Evolutionary conservation across 1,140 invertebrate genomes (phyloP), one percentile per base, ranked within the genome.

Genomic region (Sarcophaga bullata): DNA sequence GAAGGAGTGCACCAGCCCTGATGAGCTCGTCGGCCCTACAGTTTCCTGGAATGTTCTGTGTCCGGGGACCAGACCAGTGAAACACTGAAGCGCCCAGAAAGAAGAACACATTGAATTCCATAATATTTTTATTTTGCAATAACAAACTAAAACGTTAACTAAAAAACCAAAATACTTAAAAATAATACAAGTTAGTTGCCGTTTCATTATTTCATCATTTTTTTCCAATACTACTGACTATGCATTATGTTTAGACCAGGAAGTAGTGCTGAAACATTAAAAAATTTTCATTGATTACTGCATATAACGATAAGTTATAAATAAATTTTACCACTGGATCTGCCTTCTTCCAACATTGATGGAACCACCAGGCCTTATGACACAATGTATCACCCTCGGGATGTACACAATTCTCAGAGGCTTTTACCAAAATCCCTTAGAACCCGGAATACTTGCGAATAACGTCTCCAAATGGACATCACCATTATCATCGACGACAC

Each of bases 331-430:
- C 83, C 15, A 85, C 85, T 8, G 89, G 89, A 86, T 90, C 89
- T 7, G 87, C 85, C 68, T 86, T 87, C 62, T 89, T 90, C 88
- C 88, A 90, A 81, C 88, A 90, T 54, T 88, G 85, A 83, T 90
- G 87, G 52, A 90, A 84, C 87, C 87, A 89, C 86, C 87, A 90
- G 17, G 87, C 86, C 76, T 87, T 85, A 68, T 90, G 87, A 48
- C 87, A 87, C 17, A 89, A 68, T 10, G 86, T 90, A 49, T 87
- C 85, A 47, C 88, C 88, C 73, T 90, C 84, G 0, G 86, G 84
- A 81, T 87, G 84, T 25, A 86, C 84, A 49, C 88, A 90, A 1
- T 83, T 83, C 47, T 88, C 86, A 11, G 86, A 85, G 84, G 88
- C 87, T 8, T 85, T 84, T 17, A 86, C 84, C 13, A 87, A 8